Evolutionary conservation across 2,113 vertebrate genomes (phyloP).

Genomic region (Arothron firmamentum): DNA sequence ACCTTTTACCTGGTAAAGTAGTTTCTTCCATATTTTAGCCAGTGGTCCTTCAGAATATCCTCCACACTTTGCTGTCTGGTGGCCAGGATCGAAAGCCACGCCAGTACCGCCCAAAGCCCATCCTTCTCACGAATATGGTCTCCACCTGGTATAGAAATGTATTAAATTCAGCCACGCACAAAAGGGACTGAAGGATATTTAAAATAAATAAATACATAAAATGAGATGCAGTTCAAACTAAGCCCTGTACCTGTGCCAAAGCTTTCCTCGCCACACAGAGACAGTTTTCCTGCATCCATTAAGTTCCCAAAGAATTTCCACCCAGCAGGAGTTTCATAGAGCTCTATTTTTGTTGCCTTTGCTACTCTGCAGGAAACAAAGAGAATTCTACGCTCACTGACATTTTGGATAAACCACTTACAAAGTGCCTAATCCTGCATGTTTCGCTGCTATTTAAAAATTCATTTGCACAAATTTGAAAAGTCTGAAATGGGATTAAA

Average conservation of each 20-base stretch:
- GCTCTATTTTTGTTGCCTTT: constrained; percentile 90
- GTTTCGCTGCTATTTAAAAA: neutral
- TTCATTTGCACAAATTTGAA: constrained; percentile 2
- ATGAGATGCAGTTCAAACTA: neutral
- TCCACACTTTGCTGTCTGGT: constrained; percentile 86
- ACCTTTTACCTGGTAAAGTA: constrained; percentile 88
- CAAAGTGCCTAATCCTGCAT: neutral
- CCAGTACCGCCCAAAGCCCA: constrained; percentile 93
- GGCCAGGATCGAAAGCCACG: constrained; percentile 94
- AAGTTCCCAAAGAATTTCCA: constrained; percentile 98
- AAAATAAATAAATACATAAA: neutral
- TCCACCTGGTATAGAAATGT: constrained; percentile 75
- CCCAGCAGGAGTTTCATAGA: constrained; percentile 94
- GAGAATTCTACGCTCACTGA: constrained; percentile 10
- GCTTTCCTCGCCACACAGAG: constrained; percentile 95
- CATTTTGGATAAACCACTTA: neutral
- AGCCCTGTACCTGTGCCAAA: constrained; percentile 86
- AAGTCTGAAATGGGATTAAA: neutral
- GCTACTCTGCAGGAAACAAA: constrained; percentile 82
- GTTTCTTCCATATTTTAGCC: constrained; percentile 93
- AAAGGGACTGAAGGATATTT: neutral
- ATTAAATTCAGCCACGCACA: neutral
- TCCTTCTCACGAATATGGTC: constrained; percentile 97
- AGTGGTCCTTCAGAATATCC: constrained; percentile 90
- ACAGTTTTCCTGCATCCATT: constrained; percentile 94